These are phyloP conservation scores for Calameuta filiformis DNA, from an alignment of 2,888 invertebrate species.

Conservation along the genomic window DNA sequence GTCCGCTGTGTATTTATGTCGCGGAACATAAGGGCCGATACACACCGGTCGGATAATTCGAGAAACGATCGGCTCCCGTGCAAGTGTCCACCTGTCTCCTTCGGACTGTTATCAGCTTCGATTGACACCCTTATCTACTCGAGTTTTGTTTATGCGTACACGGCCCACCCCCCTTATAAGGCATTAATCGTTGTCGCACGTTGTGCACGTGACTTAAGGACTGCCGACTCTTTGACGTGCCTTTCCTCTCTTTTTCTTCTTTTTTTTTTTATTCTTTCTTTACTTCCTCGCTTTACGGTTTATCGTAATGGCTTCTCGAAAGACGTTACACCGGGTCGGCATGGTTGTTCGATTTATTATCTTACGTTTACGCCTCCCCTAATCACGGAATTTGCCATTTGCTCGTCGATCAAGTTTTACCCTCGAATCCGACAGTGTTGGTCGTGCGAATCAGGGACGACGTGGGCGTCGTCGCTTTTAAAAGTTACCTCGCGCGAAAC, in stretches of 20 bases:
- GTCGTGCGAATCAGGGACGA: neutral
- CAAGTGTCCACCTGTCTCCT: neutral
- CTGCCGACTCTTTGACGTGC: neutral
- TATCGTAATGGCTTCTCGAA: neutral
- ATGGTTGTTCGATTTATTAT: neutral
- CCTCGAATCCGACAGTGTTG: neutral
- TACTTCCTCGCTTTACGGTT: neutral
- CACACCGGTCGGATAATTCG: neutral
- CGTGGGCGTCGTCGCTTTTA: neutral
- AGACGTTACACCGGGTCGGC: neutral
- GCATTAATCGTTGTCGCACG: neutral
- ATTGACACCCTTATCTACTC: neutral
- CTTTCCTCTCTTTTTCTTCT: neutral
- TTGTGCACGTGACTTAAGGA: neutral
- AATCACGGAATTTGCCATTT: neutral
- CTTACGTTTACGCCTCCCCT: neutral
- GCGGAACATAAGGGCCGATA: neutral
- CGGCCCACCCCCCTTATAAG: neutral
- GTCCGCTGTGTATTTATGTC: neutral
- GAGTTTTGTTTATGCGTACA: neutral
- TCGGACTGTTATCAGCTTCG: neutral
- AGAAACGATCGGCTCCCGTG: neutral
- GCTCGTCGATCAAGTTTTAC: neutral
- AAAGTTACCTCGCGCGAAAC: neutral
- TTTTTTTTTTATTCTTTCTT: constrained; percentile 13